Evolutionary conservation across 2,113 vertebrate genomes (phyloP).

Genomic region (Benitochromis conjunctus): DNA sequence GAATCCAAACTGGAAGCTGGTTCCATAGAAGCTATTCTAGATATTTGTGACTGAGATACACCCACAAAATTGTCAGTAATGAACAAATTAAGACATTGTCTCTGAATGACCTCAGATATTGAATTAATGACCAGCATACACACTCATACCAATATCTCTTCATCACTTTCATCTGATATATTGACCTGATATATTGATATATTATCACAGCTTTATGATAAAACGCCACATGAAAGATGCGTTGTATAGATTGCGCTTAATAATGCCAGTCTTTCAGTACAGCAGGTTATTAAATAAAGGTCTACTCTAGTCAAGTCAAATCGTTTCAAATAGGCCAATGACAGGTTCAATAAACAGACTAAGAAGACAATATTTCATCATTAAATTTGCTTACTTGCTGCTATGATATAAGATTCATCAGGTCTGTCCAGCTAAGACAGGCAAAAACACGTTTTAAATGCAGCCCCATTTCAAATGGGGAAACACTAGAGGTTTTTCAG

Average conservation of each 20-base stretch:
- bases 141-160: background rate
- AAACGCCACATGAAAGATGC: background rate
- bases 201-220: background rate
- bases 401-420: background rate
- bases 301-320: background rate
- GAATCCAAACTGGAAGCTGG: no score
- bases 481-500: constrained; percentile 10
- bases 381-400: background rate
- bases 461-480: constrained; percentile 3
- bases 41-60: background rate
- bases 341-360: background rate
- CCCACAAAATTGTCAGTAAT: background rate
- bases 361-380: background rate
- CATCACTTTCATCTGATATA: background rate
- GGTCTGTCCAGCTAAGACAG: background rate
- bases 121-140: background rate
- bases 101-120: background rate
- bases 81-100: background rate
- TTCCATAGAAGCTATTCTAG: no score
- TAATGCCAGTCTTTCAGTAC: background rate
- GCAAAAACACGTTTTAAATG: background rate
- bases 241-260: background rate
- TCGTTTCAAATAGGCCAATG: background rate
- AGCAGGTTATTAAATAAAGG: background rate
- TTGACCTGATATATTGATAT: background rate